phyloP scores from a whole-genome alignment of 2,113 vertebrate species.

The Ameiurus melas region DNA sequence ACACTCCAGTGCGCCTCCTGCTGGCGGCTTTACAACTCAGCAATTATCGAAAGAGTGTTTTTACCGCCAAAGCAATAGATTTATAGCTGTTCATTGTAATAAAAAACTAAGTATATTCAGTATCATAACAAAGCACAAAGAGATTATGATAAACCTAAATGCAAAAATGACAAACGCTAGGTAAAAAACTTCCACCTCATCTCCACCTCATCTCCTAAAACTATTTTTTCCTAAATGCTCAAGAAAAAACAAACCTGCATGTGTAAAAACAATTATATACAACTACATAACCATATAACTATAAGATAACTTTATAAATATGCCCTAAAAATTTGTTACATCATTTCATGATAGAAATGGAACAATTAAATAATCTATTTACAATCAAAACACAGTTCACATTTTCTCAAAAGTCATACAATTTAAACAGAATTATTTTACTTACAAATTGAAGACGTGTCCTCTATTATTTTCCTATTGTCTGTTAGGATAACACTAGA shows the following conservation, averaged over 20 bases:
- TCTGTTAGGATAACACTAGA: neutral
- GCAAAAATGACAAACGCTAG: neutral
- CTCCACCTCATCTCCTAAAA: no score
- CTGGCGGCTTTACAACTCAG: neutral
- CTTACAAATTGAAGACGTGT: neutral
- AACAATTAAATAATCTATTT: conserved; percentile 25
- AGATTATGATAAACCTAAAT: neutral
- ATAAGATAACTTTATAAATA: conserved; percentile 17
- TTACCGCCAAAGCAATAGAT: neutral
- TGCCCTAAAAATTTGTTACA: conserved; percentile 19
- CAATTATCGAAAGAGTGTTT: neutral
- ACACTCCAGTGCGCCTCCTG: neutral
- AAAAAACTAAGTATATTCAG: neutral
- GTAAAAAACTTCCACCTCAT: neutral
- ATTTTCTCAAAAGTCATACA: conserved; percentile 3
- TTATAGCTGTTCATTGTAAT: neutral
- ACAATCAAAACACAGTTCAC: conserved; percentile 25
- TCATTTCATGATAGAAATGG: neutral
- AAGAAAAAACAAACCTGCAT: conserved; percentile 11
- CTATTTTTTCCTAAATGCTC: neutral
- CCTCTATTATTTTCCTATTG: neutral
- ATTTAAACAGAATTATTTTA: conserved; percentile 3
- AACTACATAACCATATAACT: conserved; percentile 31
- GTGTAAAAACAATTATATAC: conserved; percentile 38
- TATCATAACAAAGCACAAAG: neutral